Conservation (phyloP, 2,888 invertebrate species). For the Halictus ligatus region DNA sequence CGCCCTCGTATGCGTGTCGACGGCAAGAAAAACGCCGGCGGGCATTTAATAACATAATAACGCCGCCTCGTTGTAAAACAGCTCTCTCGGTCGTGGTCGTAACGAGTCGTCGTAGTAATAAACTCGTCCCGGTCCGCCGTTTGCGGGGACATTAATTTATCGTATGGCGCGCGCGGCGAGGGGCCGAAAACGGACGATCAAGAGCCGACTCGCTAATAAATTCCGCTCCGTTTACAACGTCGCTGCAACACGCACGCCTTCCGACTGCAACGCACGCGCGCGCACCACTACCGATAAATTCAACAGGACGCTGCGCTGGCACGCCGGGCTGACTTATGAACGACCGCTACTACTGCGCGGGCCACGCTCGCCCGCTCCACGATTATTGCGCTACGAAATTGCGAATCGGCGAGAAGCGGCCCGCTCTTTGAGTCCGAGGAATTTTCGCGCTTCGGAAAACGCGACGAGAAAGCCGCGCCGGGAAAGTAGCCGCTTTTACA, state of each 20-base stretch:
- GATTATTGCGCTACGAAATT: slow-evolving; percentile 19
- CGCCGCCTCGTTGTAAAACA: neutral
- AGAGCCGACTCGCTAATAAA: slow-evolving; percentile 26
- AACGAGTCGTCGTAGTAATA: neutral
- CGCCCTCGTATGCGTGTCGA: neutral
- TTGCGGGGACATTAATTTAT: slow-evolving; percentile 8
- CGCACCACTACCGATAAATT: slow-evolving; percentile 5
- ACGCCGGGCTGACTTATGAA: slow-evolving; percentile 24
- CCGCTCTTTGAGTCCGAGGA: neutral
- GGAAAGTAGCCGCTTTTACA: neutral
- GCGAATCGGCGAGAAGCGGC: slow-evolving; percentile 12
- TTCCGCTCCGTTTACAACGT: slow-evolving; percentile 7
- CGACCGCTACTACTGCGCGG: slow-evolving; percentile 18
- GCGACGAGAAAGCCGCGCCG: neutral
- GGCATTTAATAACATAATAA: neutral
- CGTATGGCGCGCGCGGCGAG: neutral
- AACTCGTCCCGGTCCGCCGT: slow-evolving; percentile 24
- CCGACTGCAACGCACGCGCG: neutral
- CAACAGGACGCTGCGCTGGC: neutral
- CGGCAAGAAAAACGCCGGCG: neutral
- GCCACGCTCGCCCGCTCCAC: neutral
- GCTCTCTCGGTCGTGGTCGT: neutral
- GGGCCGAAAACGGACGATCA: neutral
- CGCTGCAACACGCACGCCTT: neutral
- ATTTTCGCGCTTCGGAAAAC: neutral